phyloP scores from a whole-genome alignment of 1,140 invertebrate genomes.

The Propsilocerus akamusi region DNA sequence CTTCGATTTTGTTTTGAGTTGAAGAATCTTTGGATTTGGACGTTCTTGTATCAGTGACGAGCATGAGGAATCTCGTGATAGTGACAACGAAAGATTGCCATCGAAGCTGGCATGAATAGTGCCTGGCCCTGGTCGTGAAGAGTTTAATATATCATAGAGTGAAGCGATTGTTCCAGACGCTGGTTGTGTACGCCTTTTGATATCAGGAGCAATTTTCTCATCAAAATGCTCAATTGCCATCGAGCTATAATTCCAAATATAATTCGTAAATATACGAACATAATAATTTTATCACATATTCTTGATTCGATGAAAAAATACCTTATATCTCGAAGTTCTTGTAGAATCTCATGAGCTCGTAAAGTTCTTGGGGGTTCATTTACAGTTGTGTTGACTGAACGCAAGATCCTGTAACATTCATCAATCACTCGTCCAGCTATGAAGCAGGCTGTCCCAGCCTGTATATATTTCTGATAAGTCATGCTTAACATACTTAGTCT shows the following conservation, averaged over 20 bases:
- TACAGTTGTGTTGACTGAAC: constrained; percentile 40
- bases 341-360: constrained; percentile 65
- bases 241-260: no score
- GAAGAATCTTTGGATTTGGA: neutral
- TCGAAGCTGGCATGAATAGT: no score
- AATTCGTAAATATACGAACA: no score
- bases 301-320: no score
- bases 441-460: constrained; percentile 52
- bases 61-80: neutral
- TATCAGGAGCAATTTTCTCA: constrained; percentile 46
- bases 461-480: constrained; percentile 80
- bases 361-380: constrained; percentile 30
- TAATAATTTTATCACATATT: no score
- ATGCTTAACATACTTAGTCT: constrained; percentile 78
- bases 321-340: constrained; percentile 80
- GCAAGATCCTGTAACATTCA: constrained; percentile 61
- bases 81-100: neutral
- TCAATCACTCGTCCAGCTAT: constrained; percentile 88
- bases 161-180: neutral
- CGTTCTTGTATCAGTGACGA: neutral
- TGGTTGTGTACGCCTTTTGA: constrained; percentile 7
- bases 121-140: no score
- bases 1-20: neutral
- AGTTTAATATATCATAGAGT: neutral
- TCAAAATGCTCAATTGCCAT: constrained; percentile 97